These are phyloP conservation scores for Pollenia labialis DNA, from an alignment of 2,888 invertebrate species.

Conservation along the genomic window DNA sequence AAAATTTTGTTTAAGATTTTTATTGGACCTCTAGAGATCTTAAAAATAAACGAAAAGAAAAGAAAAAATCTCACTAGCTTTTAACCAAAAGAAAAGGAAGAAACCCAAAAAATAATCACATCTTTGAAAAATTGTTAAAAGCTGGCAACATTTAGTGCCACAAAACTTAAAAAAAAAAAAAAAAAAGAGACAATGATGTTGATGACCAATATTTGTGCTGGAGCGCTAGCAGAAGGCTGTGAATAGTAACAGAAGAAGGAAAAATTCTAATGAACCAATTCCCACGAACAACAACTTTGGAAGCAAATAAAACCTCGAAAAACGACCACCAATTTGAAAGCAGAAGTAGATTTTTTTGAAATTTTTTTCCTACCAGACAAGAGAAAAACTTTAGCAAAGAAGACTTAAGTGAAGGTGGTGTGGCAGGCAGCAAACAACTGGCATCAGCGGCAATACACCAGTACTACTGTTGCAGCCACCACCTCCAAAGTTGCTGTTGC, in stretches of 20 bases:
- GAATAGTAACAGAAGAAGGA: slow-evolving; percentile 57
- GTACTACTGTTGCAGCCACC: slow-evolving; percentile 24
- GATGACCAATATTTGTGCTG: slow-evolving; percentile 60
- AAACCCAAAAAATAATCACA: slow-evolving; percentile 3
- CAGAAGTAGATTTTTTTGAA: slow-evolving; percentile 50
- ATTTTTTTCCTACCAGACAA: slow-evolving; percentile 6
- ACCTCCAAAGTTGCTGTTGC: slow-evolving; percentile 39
- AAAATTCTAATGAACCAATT: slow-evolving; percentile 84
- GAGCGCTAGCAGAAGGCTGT: slow-evolving; percentile 43
- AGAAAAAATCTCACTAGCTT: slow-evolving; percentile 27
- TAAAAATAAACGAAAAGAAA: background rate
- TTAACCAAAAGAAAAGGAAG: background rate
- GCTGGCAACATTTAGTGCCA: slow-evolving; percentile 56
- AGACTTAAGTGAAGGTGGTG: slow-evolving; percentile 64
- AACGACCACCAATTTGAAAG: slow-evolving; percentile 77
- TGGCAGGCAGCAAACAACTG: slow-evolving; percentile 48
- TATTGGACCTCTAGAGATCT: slow-evolving; percentile 40
- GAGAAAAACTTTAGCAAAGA: slow-evolving; percentile 17
- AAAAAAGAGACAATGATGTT: slow-evolving; percentile 15
- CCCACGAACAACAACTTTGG: slow-evolving; percentile 80
- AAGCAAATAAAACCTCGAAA: slow-evolving; percentile 49
- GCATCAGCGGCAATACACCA: slow-evolving; percentile 34
- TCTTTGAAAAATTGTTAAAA: slow-evolving; percentile 57
- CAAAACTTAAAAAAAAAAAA: background rate
- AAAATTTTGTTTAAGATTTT: slow-evolving; percentile 24